These are phyloP conservation scores for Xestia rhomboidea DNA, from an alignment of 2,888 invertebrate genomes.

Conservation along the genomic window DNA sequence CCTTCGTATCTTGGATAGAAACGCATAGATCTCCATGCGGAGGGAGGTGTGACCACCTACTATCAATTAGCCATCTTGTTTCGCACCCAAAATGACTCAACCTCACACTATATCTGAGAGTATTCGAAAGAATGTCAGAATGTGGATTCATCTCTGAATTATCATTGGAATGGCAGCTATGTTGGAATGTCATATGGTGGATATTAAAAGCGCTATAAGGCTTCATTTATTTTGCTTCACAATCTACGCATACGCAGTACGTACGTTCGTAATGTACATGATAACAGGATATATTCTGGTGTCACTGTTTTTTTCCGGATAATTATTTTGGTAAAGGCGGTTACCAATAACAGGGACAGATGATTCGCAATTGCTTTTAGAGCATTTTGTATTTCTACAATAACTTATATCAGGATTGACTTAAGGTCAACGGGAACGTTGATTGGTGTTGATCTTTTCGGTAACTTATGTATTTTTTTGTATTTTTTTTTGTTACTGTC, in stretches of 20 bases:
- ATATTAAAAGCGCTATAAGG: conserved; percentile 30
- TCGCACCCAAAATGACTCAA: background rate
- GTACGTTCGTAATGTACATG: background rate
- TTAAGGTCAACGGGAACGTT: background rate
- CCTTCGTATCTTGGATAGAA: background rate
- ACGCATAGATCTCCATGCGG: background rate
- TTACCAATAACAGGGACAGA: background rate
- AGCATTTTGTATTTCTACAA: background rate
- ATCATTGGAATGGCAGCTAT: conserved; percentile 39
- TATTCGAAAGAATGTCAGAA: conserved; percentile 14
- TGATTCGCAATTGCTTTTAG: background rate
- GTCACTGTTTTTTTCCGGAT: background rate
- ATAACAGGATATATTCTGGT: conserved; percentile 6
- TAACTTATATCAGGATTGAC: background rate
- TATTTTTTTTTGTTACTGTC: too few species aligned
- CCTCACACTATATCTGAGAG: background rate
- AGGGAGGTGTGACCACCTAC: background rate
- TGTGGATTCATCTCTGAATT: conserved; percentile 41
- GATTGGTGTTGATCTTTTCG: background rate
- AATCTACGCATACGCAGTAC: background rate
- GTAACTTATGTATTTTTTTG: background rate
- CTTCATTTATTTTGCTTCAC: conserved; percentile 39
- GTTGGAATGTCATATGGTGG: conserved; percentile 50
- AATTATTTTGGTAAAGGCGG: background rate
- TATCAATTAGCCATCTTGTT: background rate